A percentile compares a stretch with the other conserved stretches of the same genome.
Evolutionary conservation across 2,888 invertebrate species (phyloP).

Genomic region (Psylliodes chrysocephalus): DNA sequence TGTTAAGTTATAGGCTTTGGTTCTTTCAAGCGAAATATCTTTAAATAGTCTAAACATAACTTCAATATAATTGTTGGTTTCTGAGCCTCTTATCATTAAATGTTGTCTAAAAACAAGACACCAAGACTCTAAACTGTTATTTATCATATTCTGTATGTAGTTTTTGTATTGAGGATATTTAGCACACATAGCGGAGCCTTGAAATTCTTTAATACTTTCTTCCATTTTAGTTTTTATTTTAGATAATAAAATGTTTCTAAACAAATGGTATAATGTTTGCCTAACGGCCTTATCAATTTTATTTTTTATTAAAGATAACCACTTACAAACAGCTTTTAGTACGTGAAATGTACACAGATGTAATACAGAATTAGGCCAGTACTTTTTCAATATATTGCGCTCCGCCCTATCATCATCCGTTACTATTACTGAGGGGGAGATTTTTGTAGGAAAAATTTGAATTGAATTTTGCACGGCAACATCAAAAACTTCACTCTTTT

Average conservation of each 20-base stretch:
- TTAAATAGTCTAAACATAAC: slow-evolving; percentile 37
- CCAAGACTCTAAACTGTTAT: slow-evolving; percentile 1
- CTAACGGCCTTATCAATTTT: slow-evolving; percentile 8
- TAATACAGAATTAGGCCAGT: slow-evolving; percentile 35
- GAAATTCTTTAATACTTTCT: neutral
- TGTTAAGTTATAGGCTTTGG: slow-evolving; percentile 32
- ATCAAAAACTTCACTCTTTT: slow-evolving; percentile 29
- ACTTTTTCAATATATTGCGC: slow-evolving; percentile 30
- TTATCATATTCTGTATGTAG: slow-evolving; percentile 14
- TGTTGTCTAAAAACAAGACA: slow-evolving; percentile 18
- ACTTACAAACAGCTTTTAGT: slow-evolving; percentile 39
- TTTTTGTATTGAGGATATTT: slow-evolving; percentile 30
- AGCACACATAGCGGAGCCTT: slow-evolving; percentile 7
- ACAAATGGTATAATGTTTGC: slow-evolving; percentile 17
- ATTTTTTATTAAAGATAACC: slow-evolving; percentile 33
- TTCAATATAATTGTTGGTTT: slow-evolving; percentile 31
- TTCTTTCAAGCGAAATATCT: slow-evolving; percentile 37
- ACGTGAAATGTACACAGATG: slow-evolving; percentile 23
- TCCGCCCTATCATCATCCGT: slow-evolving; percentile 40
- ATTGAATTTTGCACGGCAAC: slow-evolving; percentile 16
- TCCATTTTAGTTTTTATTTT: neutral
- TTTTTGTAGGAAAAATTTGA: slow-evolving; percentile 34
- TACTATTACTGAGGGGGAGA: slow-evolving; percentile 34
- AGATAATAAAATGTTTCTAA: slow-evolving; percentile 17
- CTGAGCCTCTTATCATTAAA: slow-evolving; percentile 27